phyloP scores from a whole-genome alignment of 2,113 vertebrate species.

The Spilogale gracilis region DNA sequence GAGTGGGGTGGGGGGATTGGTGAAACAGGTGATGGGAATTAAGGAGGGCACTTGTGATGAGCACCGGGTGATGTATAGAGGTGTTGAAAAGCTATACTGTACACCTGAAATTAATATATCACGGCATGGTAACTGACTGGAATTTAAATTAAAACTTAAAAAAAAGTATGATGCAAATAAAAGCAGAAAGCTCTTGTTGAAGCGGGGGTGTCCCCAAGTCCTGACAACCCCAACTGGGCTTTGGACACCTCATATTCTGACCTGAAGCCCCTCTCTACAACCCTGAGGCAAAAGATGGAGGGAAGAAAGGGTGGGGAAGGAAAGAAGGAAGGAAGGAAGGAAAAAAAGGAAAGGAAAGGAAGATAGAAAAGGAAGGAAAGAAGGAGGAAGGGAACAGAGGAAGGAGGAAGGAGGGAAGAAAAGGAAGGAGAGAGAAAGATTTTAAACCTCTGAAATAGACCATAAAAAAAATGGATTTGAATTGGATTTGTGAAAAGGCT shows the following conservation, averaged over 20 bases:
- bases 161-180: neutral
- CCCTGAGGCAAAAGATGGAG: neutral
- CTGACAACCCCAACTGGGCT: neutral
- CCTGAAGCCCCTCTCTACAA: neutral
- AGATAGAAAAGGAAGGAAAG: no score
- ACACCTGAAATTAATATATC: neutral
- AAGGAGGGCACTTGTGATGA: neutral
- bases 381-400: no score
- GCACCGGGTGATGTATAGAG: neutral
- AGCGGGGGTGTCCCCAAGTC: neutral
- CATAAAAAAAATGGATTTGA: conserved; percentile 26
- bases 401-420: neutral
- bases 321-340: neutral
- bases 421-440: neutral
- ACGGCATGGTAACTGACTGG: neutral
- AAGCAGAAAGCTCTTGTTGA: neutral
- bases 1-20: neutral
- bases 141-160: neutral
- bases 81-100: neutral
- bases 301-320: neutral
- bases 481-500: conserved; percentile 24
- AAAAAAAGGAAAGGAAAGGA: neutral
- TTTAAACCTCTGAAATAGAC: conserved; percentile 42
- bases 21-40: neutral
- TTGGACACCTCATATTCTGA: neutral